Conservation (phyloP, 2,888 invertebrate genomes). For the Tenthredo amoena region DNA sequence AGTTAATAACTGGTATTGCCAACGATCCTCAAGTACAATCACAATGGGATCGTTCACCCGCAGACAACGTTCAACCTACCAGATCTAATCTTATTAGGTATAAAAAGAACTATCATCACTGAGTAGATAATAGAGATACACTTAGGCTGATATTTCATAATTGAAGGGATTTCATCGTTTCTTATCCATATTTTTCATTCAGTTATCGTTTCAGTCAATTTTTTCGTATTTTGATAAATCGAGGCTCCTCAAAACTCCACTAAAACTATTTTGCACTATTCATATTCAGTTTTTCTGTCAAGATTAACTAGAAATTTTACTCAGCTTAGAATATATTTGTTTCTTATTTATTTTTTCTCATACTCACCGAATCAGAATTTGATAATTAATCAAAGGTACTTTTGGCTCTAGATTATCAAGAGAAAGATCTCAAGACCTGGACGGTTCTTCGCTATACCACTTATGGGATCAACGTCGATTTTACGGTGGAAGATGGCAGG, state of each 20-base stretch:
- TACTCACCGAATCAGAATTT: not conserved
- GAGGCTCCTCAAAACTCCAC: not conserved
- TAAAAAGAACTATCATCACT: not conserved
- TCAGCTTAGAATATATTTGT: not conserved
- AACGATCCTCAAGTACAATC: slow-evolving; percentile 80
- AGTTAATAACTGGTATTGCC: slow-evolving; percentile 91
- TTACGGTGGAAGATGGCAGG: slow-evolving; percentile 53
- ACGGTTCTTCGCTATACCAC: slow-evolving; percentile 51
- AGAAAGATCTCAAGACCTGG: slow-evolving; percentile 52
- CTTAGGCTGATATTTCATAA: not conserved
- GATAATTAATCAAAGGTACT: not conserved
- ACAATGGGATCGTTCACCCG: slow-evolving; percentile 79
- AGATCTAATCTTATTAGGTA: slow-evolving; percentile 41
- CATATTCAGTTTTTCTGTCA: not conserved
- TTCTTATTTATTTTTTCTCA: too few species aligned
- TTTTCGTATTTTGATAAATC: not conserved
- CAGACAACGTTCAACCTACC: slow-evolving; percentile 55
- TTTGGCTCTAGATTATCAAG: slow-evolving; percentile 53
- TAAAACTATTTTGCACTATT: not conserved
- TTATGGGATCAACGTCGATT: slow-evolving; percentile 56
- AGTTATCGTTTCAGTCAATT: not conserved
- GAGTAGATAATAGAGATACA: not conserved
- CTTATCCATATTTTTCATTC: not conserved
- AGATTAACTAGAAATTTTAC: not conserved
- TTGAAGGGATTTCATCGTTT: not conserved